Evolutionary conservation across 2,113 vertebrate species (phyloP).

Genomic region (Hippoglossus stenolepis): DNA sequence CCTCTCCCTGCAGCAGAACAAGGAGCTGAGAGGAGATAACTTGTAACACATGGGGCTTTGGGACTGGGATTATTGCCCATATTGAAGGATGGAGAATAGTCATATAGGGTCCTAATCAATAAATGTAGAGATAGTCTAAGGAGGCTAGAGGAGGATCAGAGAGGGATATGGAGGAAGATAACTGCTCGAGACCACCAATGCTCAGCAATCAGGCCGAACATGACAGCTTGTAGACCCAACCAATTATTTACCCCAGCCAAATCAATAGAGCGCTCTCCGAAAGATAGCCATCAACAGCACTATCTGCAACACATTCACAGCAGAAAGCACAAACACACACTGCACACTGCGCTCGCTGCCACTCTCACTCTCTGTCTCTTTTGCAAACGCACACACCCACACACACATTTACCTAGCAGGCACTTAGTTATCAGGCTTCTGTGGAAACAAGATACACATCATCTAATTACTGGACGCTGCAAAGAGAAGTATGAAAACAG

Average conservation of each 20-base stretch:
- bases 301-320: conserved; percentile 72
- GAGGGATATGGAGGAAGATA: conserved; percentile 76
- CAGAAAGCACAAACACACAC: conserved; percentile 60
- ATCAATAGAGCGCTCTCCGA: conserved; percentile 82
- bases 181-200: conserved; percentile 74
- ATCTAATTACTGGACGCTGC: conserved; percentile 51
- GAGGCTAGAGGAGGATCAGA: conserved; percentile 72
- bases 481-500: conserved; percentile 17
- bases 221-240: conserved; percentile 82
- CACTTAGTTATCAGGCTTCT: conserved; percentile 41
- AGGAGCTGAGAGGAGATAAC: conserved; percentile 43
- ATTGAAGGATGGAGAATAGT: conserved; percentile 66
- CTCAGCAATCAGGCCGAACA: conserved; percentile 82
- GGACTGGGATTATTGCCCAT: conserved; percentile 65
- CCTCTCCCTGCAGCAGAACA: conserved; percentile 38
- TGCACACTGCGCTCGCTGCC: conserved; percentile 48
- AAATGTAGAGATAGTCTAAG: conserved; percentile 74
- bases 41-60: conserved; percentile 40
- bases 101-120: conserved; percentile 72
- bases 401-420: conserved; percentile 24
- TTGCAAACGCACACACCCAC: conserved; percentile 5
- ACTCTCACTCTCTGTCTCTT: conserved; percentile 44
- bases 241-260: conserved; percentile 83
- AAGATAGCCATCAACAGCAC: conserved; percentile 78
- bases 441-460: conserved; percentile 49